Evolutionary conservation across 2,888 invertebrate genomes (phyloP).

Genomic region (Amblyteles armatorius): DNA sequence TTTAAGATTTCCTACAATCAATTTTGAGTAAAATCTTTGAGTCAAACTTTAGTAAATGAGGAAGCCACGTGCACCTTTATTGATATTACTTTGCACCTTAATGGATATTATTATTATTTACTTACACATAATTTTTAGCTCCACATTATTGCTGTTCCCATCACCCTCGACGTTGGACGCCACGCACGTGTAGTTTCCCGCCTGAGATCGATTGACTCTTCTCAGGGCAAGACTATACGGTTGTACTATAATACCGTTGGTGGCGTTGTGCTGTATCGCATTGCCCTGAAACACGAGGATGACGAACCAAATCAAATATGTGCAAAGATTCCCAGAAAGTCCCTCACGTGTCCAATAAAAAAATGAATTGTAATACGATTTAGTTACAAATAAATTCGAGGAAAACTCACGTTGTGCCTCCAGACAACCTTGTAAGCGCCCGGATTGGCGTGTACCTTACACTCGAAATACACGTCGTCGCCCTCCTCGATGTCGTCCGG

Average conservation of each 20-base stretch:
- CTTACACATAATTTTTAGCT: constrained; percentile 96
- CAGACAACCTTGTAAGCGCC: constrained; percentile 92
- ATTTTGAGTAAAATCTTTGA: too few species aligned
- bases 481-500: constrained; percentile 93
- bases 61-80: background rate
- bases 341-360: constrained; percentile 5
- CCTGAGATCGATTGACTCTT: constrained; percentile 91
- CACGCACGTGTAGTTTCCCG: constrained; percentile 95
- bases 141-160: constrained; percentile 92
- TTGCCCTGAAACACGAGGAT: constrained; percentile 87
- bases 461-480: constrained; percentile 93
- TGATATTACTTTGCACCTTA: too few species aligned
- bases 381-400: constrained; percentile 2
- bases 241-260: constrained; percentile 94
- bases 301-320: constrained; percentile 23
- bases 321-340: constrained; percentile 12
- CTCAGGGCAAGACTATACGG: constrained; percentile 93
- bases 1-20: too few species aligned
- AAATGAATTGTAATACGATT: background rate
- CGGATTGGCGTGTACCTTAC: constrained; percentile 92
- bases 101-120: constrained; percentile 76
- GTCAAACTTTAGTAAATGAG: too few species aligned
- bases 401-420: constrained; percentile 90
- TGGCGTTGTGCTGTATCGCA: constrained; percentile 93
- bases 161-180: constrained; percentile 97